phyloP scores from a whole-genome alignment of 2,113 vertebrate genomes.

The Poicephalus gulielmi region DNA sequence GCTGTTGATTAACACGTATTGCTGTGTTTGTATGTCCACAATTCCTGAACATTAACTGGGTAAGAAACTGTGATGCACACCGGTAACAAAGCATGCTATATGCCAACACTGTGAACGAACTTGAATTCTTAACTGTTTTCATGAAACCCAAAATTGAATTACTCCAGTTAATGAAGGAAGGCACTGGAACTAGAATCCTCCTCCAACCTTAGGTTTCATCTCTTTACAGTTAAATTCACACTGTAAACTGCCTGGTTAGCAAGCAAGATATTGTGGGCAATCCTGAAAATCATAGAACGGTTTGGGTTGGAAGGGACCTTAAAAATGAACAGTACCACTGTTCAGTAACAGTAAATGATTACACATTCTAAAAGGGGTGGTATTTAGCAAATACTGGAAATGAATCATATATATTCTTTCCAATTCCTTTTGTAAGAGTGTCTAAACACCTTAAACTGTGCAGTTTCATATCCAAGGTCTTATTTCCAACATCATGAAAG shows the following conservation, averaged over 20 bases:
- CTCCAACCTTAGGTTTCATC: neutral
- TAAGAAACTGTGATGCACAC: constrained; percentile 52
- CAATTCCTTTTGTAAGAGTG: constrained; percentile 4
- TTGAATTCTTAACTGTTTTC: constrained; percentile 34
- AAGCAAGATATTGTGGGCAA: neutral
- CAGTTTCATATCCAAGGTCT: neutral
- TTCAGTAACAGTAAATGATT: neutral
- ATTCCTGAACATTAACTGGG: constrained; percentile 31
- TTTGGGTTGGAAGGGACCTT: neutral
- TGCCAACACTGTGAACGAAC: neutral
- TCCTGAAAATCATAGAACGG: neutral
- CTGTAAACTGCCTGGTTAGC: neutral
- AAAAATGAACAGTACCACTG: neutral
- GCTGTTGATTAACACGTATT: neutral
- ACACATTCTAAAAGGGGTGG: neutral
- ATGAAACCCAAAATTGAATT: constrained; percentile 39
- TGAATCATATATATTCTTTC: neutral
- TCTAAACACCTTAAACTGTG: neutral
- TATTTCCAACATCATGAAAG: neutral
- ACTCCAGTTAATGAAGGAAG: neutral
- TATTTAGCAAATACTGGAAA: constrained; percentile 6
- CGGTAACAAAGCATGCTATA: neutral
- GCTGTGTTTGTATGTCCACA: neutral
- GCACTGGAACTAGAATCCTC: neutral
- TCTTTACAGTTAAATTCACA: neutral